Conservation (phyloP, 2,888 invertebrate species). For the Atrina japonica region DNA sequence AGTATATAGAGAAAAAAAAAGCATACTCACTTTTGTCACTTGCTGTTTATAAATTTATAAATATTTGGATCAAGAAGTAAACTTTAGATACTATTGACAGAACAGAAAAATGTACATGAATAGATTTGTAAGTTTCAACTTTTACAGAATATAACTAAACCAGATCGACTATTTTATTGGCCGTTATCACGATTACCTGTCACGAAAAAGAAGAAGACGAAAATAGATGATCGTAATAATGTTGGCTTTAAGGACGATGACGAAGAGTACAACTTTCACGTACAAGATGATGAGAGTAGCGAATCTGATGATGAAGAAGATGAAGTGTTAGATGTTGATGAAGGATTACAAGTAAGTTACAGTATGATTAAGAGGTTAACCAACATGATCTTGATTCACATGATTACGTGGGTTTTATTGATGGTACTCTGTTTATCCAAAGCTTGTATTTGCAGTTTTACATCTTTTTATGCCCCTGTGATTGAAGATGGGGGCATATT, state of each 20-base stretch:
- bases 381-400: too few relatives aligned
- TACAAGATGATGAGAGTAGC: conserved; percentile 19
- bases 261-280: neutral
- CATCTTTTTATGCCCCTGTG: too few relatives aligned
- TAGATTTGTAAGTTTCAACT: too few relatives aligned
- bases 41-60: too few relatives aligned
- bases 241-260: conserved; percentile 26
- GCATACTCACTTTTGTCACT: too few relatives aligned
- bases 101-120: too few relatives aligned
- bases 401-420: neutral
- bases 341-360: conserved; percentile 11
- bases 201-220: conserved; percentile 1
- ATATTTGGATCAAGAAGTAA: too few relatives aligned
- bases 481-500: too few relatives aligned
- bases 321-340: conserved; percentile 26
- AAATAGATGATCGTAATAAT: neutral
- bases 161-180: conserved; percentile 85
- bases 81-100: too few relatives aligned
- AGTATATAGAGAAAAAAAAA: too few relatives aligned
- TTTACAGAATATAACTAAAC: conserved; percentile 80
- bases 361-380: too few relatives aligned
- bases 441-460: neutral
- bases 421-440: neutral
- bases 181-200: conserved; percentile 57
- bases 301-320: conserved; percentile 26